A percentile compares a stretch with the other conserved stretches of the same genome.
Conservation (phyloP, 2,797 vertebrate genomes). For the Discoglossus pictus region DNA sequence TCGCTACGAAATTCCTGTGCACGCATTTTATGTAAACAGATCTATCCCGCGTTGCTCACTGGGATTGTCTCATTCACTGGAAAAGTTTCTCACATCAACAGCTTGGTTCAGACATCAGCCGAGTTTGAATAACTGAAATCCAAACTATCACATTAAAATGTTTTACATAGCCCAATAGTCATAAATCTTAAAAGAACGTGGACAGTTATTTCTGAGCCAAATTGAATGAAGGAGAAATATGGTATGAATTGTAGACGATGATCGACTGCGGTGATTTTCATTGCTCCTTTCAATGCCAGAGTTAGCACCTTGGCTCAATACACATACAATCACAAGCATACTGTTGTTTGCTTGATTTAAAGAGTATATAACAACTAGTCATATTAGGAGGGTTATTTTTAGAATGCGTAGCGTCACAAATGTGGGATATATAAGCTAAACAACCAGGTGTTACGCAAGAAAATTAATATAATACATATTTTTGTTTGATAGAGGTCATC, state of each 20-base stretch:
- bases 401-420: too few species aligned
- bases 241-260: not conserved
- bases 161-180: constrained; percentile 5
- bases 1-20: not conserved
- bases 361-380: too few species aligned
- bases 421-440: too few species aligned
- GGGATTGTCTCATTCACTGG: constrained; percentile 12
- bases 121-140: constrained; percentile 23
- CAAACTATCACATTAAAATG: constrained; percentile 32
- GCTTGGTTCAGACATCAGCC: constrained; percentile 14
- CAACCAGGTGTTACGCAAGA: too few species aligned
- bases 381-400: too few species aligned
- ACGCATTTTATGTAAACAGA: constrained; percentile 2
- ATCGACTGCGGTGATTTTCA: not conserved
- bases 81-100: constrained; percentile 16
- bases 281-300: not conserved
- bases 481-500: too few species aligned
- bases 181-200: constrained; percentile 8
- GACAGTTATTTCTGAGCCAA: constrained; percentile 9
- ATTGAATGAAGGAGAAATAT: constrained; percentile 14
- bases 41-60: not conserved
- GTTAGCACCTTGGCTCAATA: too few species aligned
- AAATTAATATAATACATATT: too few species aligned
- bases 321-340: too few species aligned
- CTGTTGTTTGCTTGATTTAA: too few species aligned